Percentiles rank a stretch among this genome's conserved stretches.
phyloP scores from a whole-genome alignment of 2,797 vertebrate genomes.

The Nasua narica region DNA sequence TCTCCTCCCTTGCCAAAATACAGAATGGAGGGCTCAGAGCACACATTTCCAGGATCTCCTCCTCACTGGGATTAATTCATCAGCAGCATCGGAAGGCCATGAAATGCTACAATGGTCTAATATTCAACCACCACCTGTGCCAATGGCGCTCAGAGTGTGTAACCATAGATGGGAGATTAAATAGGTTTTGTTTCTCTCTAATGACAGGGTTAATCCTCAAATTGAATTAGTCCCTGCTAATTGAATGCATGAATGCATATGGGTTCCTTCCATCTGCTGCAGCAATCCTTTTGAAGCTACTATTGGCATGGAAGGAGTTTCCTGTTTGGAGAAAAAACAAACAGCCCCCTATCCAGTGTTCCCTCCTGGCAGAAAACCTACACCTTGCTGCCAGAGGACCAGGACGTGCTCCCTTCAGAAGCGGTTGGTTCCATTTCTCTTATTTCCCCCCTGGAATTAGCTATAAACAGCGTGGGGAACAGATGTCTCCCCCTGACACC shows the following conservation, averaged over 20 bases:
- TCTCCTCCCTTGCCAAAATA: background rate
- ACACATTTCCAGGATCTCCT: background rate
- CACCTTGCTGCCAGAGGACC: constrained; percentile 50
- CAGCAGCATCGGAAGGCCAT: background rate
- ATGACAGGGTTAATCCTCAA: constrained; percentile 38
- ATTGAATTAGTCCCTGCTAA: constrained; percentile 61
- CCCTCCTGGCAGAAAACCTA: constrained; percentile 49
- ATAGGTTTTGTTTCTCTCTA: constrained; percentile 15
- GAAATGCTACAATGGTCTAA: background rate
- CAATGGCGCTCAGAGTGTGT: background rate
- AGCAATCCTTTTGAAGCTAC: constrained; percentile 47
- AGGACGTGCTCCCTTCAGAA: background rate
- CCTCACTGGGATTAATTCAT: background rate
- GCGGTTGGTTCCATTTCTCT: background rate
- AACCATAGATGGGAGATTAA: background rate
- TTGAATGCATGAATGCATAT: background rate
- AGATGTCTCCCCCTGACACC: constrained; percentile 39
- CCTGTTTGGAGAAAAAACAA: constrained; percentile 55
- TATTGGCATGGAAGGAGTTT: constrained; percentile 47
- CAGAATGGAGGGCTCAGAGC: background rate
- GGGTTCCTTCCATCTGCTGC: constrained; percentile 54
- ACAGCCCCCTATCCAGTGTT: background rate
- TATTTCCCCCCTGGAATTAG: background rate
- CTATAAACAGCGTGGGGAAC: background rate
- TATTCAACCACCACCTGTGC: background rate